Percentiles rank a stretch among this genome's conserved stretches.
Evolutionary conservation across 2,888 invertebrate genomes (phyloP).

Genomic region (Metellina segmentata): DNA sequence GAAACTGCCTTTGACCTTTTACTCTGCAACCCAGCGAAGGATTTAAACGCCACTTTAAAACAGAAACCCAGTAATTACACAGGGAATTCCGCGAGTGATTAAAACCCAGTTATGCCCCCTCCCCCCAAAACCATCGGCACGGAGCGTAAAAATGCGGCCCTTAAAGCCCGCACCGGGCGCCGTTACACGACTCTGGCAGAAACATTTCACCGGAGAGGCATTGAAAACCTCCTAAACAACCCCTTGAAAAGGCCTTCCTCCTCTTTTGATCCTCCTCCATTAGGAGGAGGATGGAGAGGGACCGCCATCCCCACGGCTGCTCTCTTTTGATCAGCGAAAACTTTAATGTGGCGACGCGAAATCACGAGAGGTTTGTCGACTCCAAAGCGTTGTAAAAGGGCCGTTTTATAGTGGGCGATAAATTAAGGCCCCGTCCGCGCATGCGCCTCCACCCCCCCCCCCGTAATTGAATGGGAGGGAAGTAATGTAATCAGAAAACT

Average conservation of each 20-base stretch:
- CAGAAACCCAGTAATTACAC: not conserved
- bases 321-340: slow-evolving; percentile 48
- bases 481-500: slow-evolving; percentile 74
- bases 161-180: not conserved
- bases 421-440: slow-evolving; percentile 15
- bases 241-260: no score
- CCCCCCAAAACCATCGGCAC: not conserved
- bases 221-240: no score
- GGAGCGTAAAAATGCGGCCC: not conserved
- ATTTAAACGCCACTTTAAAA: no score
- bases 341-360: slow-evolving; percentile 52
- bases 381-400: slow-evolving; percentile 48
- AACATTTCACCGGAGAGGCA: no score
- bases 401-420: slow-evolving; percentile 54
- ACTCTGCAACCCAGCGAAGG: no score
- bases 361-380: slow-evolving; percentile 57
- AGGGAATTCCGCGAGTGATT: not conserved
- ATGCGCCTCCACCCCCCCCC: slow-evolving; percentile 20
- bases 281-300: no score
- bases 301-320: not conserved
- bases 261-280: no score
- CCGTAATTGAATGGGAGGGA: slow-evolving; percentile 57
- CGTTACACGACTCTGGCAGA: no score
- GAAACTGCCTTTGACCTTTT: no score
- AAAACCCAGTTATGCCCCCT: not conserved